Conservation (phyloP, 2,797 vertebrate species). For the Choloepus didactylus region DNA sequence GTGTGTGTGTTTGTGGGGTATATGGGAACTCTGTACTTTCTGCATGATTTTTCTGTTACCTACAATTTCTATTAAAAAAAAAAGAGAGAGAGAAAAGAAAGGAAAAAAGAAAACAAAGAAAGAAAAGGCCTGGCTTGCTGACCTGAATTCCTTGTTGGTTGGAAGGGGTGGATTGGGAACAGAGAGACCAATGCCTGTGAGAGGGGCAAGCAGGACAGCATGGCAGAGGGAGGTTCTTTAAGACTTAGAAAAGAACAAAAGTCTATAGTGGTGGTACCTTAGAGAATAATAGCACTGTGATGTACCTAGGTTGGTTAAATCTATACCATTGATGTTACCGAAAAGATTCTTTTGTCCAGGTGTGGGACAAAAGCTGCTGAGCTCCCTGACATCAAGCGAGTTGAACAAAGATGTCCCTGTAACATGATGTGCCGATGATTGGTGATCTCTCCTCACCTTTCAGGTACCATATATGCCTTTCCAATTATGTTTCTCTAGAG, state of each 20-base stretch:
- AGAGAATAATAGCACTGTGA: background rate
- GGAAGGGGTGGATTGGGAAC: background rate
- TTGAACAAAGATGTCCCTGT: slow-evolving; percentile 8
- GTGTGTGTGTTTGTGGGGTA: too few relatives aligned
- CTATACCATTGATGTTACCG: background rate
- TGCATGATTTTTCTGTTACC: too few relatives aligned
- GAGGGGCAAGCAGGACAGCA: background rate
- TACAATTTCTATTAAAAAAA: too few relatives aligned
- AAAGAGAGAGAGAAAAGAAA: too few relatives aligned
- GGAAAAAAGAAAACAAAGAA: too few relatives aligned
- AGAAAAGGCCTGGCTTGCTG: background rate
- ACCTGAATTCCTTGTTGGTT: background rate
- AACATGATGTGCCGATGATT: background rate
- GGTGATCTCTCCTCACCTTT: slow-evolving; percentile 12
- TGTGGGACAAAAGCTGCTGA: background rate
- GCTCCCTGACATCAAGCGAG: background rate
- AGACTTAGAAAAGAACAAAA: background rate
- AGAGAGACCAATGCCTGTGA: background rate
- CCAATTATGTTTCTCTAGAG: background rate
- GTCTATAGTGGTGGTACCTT: background rate
- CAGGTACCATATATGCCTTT: background rate
- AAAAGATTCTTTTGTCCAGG: background rate
- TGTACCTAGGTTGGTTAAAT: background rate
- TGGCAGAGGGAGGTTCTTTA: background rate
- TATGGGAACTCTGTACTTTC: too few relatives aligned